Base-by-base conservation (phyloP, 2,113 vertebrate genomes). In the Leucosticte australis region DNA sequence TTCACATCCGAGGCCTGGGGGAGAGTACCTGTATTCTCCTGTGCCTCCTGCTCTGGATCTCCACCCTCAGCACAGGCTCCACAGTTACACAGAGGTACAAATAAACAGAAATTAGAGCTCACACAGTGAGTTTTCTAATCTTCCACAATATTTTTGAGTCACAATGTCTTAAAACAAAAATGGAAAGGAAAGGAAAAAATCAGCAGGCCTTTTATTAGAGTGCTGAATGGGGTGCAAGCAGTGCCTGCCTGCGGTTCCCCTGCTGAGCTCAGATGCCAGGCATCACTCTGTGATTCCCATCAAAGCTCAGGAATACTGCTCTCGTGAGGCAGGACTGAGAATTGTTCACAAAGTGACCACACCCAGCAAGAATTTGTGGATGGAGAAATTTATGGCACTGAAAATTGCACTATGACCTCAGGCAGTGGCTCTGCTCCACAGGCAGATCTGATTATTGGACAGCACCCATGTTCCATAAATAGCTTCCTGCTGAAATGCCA, bases 341-440 rank as follows among this genome's bases (percentile, higher is more conserved):
- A 56, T 1, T 71, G 81, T 83, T 55, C 77, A 30, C 91, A 76
- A 62, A 69, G 86, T 71, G 91, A 97, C 97, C 94, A 86, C 92
- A 94, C 90, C 81, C 88, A 94, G 78, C 75, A 85, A 50, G 85
- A 94, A 86, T 55, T 6, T 80, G 81, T 42, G 37, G 83, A 81
- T 65, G 65, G 89, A 88, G 92, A 96, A 87, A 95, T 35, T 93
- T 70, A 74, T 16, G 70, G 80, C 79, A 52, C 90, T 76, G 92
- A 79, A 89, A 93, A 94, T 33, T 94, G 83, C 94, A 62, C 86
- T 74, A 33, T 95, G 94, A 96, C 91, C 86, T 94, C 82, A 92
- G 90, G 91, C 92, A 69, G 81, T 82, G 92, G 91, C 95, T 84
- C 21, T 52, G 89, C 87, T 92, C 94, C 84, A 68, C 74, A 33